A percentile compares a stretch with the other conserved stretches of the same genome.
phyloP scores from a whole-genome alignment of 1,140 invertebrate species.

The Dufourea novaeangliae region DNA sequence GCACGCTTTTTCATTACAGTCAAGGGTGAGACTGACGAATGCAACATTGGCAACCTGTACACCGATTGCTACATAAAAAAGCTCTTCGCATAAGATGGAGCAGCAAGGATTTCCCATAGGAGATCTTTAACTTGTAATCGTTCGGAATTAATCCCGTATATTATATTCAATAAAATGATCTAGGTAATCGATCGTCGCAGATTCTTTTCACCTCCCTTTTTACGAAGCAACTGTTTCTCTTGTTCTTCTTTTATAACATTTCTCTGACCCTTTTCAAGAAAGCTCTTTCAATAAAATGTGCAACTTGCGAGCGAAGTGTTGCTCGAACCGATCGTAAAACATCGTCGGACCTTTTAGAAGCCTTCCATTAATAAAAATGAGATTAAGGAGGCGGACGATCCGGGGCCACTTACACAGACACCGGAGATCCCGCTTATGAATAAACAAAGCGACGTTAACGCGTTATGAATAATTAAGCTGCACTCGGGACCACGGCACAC shows the following conservation, averaged over 20 bases:
- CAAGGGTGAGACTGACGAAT: constrained; percentile 49
- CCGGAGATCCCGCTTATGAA: constrained; percentile 25
- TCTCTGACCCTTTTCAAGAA: too few relatives aligned
- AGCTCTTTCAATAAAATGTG: too few relatives aligned
- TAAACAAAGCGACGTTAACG: constrained; percentile 36
- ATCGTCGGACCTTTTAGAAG: not conserved
- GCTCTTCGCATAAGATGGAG: not conserved
- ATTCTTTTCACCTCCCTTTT: not conserved
- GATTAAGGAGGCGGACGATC: constrained; percentile 2
- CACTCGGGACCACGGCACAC: constrained; percentile 13
- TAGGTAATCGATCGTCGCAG: not conserved
- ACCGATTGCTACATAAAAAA: constrained; percentile 31
- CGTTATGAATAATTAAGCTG: constrained; percentile 42
- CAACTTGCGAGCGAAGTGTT: too few relatives aligned
- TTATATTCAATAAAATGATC: constrained; percentile 24
- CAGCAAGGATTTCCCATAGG: not conserved
- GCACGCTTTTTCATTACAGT: constrained; percentile 30
- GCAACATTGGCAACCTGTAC: constrained; percentile 27
- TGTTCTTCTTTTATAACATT: too few relatives aligned
- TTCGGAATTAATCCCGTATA: not conserved
- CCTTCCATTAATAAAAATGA: constrained; percentile 34
- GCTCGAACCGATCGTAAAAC: too few relatives aligned
- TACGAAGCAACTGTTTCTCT: not conserved
- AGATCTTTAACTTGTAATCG: constrained; percentile 10
- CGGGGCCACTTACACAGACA: not conserved